Evolutionary conservation across 2,888 invertebrate genomes (phyloP).

Genomic region (Nycteola revayana): DNA sequence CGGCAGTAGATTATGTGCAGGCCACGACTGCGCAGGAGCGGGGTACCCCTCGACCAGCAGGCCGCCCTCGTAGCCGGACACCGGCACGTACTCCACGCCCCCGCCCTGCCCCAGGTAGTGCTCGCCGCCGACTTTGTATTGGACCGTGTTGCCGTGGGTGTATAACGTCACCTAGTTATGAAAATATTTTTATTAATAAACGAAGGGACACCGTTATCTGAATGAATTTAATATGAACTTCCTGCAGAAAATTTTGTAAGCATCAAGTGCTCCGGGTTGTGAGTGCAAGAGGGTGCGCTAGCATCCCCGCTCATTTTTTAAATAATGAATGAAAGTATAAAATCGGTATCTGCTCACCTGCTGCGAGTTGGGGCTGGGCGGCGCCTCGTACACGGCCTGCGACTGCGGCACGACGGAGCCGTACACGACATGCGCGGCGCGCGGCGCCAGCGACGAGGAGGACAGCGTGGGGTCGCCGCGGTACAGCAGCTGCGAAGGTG

Average conservation of each 20-base stretch:
- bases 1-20: constrained; percentile 62
- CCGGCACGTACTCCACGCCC: constrained; percentile 72
- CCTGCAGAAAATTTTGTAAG: no score
- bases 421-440: constrained; percentile 76
- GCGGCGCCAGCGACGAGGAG: constrained; percentile 80
- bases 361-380: constrained; percentile 82
- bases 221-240: no score
- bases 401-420: constrained; percentile 67
- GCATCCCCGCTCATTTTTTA: no score
- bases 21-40: constrained; percentile 70
- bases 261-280: no score
- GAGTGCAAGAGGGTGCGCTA: no score
- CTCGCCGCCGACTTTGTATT: constrained; percentile 77
- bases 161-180: constrained; percentile 82
- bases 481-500: constrained; percentile 82
- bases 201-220: no score
- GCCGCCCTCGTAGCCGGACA: constrained; percentile 73
- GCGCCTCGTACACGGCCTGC: constrained; percentile 75
- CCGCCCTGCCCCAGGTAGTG: constrained; percentile 62
- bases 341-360: constrained; percentile 59
- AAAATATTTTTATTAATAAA: no score
- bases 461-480: constrained; percentile 86
- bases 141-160: constrained; percentile 76
- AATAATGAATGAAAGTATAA: no score
- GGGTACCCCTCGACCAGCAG: constrained; percentile 71